Conservation (phyloP, 2,797 vertebrate genomes). For the Echiichthys vipera region DNA sequence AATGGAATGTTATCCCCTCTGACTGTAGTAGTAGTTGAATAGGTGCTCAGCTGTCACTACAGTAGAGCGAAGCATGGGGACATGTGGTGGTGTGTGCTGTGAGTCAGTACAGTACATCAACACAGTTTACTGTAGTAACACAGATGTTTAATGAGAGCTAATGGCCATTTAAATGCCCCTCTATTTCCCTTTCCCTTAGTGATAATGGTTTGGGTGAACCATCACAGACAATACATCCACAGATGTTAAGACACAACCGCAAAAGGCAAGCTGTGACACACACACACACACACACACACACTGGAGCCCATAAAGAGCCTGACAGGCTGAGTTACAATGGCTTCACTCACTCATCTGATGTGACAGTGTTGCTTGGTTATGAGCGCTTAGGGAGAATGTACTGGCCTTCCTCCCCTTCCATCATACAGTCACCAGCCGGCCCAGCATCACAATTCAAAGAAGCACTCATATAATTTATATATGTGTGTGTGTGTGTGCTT, state of each 20-base stretch:
- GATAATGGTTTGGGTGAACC: conserved; percentile 26
- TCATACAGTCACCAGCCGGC: conserved; percentile 31
- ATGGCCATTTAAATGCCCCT: conserved; percentile 14
- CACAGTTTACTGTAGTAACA: conserved; percentile 10
- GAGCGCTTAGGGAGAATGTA: conserved; percentile 62
- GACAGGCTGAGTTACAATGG: conserved; percentile 62
- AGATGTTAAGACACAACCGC: conserved; percentile 14
- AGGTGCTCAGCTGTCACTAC: conserved; percentile 17
- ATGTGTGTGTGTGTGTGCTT: neutral
- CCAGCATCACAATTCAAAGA: conserved; percentile 22
- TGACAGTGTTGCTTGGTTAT: conserved; percentile 69
- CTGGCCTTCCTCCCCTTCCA: conserved; percentile 32
- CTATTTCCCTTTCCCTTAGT: conserved; percentile 19
- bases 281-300: neutral
- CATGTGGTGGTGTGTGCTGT: conserved; percentile 1
- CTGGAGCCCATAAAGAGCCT: conserved; percentile 49
- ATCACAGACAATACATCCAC: conserved; percentile 15
- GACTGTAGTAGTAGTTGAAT: neutral
- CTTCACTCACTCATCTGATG: conserved; percentile 59
- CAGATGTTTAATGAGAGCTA: conserved; percentile 52
- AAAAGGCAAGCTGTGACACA: conserved; percentile 1
- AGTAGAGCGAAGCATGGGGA: neutral
- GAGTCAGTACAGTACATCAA: conserved; percentile 24
- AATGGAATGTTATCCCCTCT: neutral
- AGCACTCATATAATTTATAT: conserved; percentile 22